These are phyloP conservation scores for Phyllotreta cruciferae DNA, from an alignment of 2,888 invertebrate genomes.

Conservation along the genomic window DNA sequence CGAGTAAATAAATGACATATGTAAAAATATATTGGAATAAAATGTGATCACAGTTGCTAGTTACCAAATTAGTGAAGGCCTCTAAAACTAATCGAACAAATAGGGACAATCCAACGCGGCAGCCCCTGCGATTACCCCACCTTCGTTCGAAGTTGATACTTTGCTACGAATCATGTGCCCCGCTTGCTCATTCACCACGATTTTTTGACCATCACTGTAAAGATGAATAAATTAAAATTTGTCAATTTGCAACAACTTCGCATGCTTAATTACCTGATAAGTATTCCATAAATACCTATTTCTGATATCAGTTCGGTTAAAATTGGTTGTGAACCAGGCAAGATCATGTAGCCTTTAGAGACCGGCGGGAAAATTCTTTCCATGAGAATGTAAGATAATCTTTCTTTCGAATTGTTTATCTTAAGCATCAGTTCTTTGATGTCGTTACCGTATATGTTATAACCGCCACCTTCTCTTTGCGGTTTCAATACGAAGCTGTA, in stretches of 20 bases:
- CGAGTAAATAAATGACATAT: neutral
- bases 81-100: conserved; percentile 64
- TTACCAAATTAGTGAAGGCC: neutral
- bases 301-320: conserved; percentile 84
- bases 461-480: conserved; percentile 96
- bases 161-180: conserved; percentile 95
- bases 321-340: conserved; percentile 67
- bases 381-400: conserved; percentile 93
- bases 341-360: conserved; percentile 79
- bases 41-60: conserved; percentile 1
- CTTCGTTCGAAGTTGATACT: conserved; percentile 82
- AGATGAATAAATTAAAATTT: conserved; percentile 11
- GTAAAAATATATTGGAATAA: neutral
- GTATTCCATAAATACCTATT: conserved; percentile 92
- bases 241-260: neutral
- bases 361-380: conserved; percentile 85
- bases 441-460: conserved; percentile 88
- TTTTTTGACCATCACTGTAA: conserved; percentile 69
- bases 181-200: conserved; percentile 76
- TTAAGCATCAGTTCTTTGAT: conserved; percentile 69
- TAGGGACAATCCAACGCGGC: conserved; percentile 92
- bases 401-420: conserved; percentile 74
- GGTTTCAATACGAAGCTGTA: conserved; percentile 90
- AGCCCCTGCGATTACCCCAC: conserved; percentile 90
- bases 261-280: conserved; percentile 77